Evolutionary conservation across 2,113 vertebrate genomes (phyloP).

Genomic region (Apteryx mantelli): DNA sequence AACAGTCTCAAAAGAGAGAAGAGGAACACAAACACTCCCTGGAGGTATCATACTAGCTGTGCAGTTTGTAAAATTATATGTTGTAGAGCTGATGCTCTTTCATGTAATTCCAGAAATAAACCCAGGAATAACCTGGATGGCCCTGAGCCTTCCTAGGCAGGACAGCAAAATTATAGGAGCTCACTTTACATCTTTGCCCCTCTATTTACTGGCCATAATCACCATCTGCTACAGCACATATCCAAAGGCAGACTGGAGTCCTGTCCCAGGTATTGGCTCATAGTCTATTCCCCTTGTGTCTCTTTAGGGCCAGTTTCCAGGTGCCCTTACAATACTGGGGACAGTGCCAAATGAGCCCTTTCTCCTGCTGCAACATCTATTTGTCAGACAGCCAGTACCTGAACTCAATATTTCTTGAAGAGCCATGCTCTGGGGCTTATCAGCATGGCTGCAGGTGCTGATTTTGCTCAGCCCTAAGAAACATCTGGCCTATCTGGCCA

Average conservation of each 20-base stretch:
- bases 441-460: background rate
- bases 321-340: background rate
- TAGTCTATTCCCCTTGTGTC: background rate
- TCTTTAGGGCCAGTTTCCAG: background rate
- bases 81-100: background rate
- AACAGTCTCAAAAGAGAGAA: background rate
- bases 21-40: background rate
- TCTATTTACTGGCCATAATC: background rate
- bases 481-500: background rate
- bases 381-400: constrained; percentile 15
- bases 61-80: rapidly evolving
- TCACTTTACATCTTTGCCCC: background rate
- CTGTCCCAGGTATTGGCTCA: background rate
- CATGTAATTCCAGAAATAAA: background rate
- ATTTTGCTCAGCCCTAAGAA: background rate
- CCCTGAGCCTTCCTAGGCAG: background rate
- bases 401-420: background rate
- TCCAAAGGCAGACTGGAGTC: background rate
- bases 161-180: background rate
- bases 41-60: background rate
- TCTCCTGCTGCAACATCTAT: background rate
- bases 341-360: background rate
- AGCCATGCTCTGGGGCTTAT: background rate
- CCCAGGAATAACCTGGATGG: background rate
- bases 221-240: background rate